phyloP scores from a whole-genome alignment of 2,113 vertebrate genomes.

The Eleginops maclovinus region DNA sequence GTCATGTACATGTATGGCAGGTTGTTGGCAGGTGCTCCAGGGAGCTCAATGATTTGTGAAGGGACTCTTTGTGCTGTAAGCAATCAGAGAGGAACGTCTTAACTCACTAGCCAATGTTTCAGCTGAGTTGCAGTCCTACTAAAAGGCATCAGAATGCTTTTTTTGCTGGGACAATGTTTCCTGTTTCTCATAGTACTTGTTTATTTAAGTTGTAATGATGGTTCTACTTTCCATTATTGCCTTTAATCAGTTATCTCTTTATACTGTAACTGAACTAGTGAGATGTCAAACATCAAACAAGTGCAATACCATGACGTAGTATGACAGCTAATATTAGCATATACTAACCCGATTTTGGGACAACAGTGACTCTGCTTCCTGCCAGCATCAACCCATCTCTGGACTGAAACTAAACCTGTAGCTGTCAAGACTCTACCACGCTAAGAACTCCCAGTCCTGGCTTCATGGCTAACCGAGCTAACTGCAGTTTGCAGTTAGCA shows the following conservation, averaged over 20 bases:
- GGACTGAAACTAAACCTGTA: no score
- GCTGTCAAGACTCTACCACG: no score
- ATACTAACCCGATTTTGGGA: no score
- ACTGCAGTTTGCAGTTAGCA: no score
- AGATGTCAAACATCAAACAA: no score
- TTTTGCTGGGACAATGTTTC: constrained; percentile 21
- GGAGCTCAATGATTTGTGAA: constrained; percentile 37
- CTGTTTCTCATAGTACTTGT: constrained; percentile 22
- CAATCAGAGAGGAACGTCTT: constrained; percentile 12
- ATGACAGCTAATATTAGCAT: no score
- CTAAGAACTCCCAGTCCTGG: no score
- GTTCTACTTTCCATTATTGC: not conserved
- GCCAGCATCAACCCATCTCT: no score
- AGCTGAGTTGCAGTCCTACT: constrained; percentile 33
- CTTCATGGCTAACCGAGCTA: no score
- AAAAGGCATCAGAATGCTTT: constrained; percentile 16
- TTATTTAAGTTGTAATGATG: not conserved
- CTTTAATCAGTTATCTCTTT: not conserved
- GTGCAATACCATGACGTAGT: no score
- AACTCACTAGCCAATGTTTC: constrained; percentile 26
- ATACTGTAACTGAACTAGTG: not conserved
- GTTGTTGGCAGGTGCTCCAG: constrained; percentile 53
- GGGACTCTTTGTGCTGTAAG: constrained; percentile 11
- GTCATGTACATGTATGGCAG: constrained; percentile 45
- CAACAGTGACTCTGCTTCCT: no score